Conservation (phyloP, 30 jellyfish, hydroid and myxozoan genomes). For the Calvadosia cruxmelitensis region DNA sequence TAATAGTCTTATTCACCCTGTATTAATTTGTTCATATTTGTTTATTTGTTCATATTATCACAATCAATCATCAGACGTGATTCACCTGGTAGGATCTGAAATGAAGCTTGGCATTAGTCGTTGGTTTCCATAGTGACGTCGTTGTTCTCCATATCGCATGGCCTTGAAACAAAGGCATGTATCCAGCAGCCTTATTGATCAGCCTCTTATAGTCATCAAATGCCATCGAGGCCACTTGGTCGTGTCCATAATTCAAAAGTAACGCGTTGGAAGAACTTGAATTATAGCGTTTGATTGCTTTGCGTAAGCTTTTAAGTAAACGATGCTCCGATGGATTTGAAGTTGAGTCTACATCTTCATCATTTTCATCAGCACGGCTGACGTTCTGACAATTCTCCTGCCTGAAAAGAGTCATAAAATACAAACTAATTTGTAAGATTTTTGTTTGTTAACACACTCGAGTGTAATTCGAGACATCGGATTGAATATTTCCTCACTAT, state of each 20-base stretch:
- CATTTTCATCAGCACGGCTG: background rate
- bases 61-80: too few species aligned
- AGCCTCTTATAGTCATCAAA: constrained; percentile 58
- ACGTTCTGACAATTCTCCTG: background rate
- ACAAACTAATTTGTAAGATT: too few species aligned
- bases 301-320: background rate
- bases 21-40: too few species aligned
- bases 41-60: too few species aligned
- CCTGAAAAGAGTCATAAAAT: too few species aligned
- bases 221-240: constrained; percentile 36
- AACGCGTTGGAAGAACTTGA: constrained; percentile 31
- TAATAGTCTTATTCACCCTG: too few species aligned
- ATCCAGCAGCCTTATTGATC: constrained; percentile 63
- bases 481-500: too few species aligned
- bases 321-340: background rate
- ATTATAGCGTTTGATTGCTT: background rate
- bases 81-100: constrained; percentile 77
- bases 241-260: constrained; percentile 74
- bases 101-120: constrained; percentile 27
- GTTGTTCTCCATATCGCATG: constrained; percentile 85
- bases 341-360: background rate
- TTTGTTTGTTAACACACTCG: too few species aligned
- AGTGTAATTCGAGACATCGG: too few species aligned
- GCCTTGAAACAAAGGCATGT: constrained; percentile 54
- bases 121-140: constrained; percentile 61